phyloP scores from a whole-genome alignment of 2,113 vertebrate genomes.

The Miniopterus natalensis region DNA sequence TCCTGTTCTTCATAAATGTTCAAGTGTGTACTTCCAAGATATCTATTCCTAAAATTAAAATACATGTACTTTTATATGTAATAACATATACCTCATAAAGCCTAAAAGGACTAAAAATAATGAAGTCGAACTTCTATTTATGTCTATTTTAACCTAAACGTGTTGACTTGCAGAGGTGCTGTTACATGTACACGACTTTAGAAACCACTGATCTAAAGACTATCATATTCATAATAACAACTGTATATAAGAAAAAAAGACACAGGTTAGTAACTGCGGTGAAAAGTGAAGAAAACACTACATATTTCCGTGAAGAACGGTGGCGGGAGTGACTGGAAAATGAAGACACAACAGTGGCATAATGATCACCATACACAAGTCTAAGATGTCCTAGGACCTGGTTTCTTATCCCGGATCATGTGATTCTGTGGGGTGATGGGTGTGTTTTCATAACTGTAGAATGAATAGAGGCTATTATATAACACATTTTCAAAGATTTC shows the following conservation, averaged over 20 bases:
- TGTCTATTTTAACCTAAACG: not conserved
- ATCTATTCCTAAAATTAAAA: constrained; percentile 4
- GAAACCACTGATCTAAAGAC: constrained; percentile 11
- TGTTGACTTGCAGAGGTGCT: not conserved
- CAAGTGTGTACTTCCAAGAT: not conserved
- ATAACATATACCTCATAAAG: not conserved
- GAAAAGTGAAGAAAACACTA: not conserved
- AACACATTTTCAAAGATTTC: not conserved
- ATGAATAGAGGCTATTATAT: not conserved
- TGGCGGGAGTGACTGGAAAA: not conserved
- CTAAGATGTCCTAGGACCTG: not conserved
- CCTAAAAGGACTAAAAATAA: constrained; percentile 21
- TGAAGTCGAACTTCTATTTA: not conserved
- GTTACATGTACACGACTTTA: not conserved
- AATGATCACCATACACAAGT: not conserved
- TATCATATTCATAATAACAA: not conserved
- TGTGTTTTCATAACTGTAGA: not conserved
- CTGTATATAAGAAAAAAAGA: not conserved
- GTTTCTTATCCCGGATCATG: not conserved
- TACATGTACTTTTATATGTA: not conserved
- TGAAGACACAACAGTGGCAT: not conserved
- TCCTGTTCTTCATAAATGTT: not conserved
- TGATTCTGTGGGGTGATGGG: not conserved
- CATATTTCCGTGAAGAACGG: not conserved
- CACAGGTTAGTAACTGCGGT: not conserved